Evolutionary conservation across 64 coral and sea anemone genomes (phyloP), one percentile per base, ranked within the genome.

Genomic region (Hydrozoanthus tunicans): DNA sequence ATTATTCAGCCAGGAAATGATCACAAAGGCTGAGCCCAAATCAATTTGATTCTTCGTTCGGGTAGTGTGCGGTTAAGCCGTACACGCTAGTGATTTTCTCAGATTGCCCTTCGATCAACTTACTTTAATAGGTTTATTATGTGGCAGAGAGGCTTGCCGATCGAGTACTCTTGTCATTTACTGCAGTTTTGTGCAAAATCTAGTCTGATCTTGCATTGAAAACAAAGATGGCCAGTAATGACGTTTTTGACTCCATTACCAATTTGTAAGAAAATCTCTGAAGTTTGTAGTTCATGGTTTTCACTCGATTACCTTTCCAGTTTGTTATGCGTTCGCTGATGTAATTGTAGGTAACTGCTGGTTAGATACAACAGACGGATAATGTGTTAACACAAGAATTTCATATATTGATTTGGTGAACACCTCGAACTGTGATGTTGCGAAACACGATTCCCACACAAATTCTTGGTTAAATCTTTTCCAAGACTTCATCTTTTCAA

Each of bases 1-100:
- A 72, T 72, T 70, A 72, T 88, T 73, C 84, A 23, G 84, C 55
- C 84, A 88, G 84, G 84, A 88, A 88, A 67, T 88, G 67, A 74
- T 88, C 55, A 73, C 68, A 88, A 71, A 88, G 68, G 69, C 25
- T 75, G 68, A 86, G 53, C 84, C 13, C 23, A 26, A 88, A 88
- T 88, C 84, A 75, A 88, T 88, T 75, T 60, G 24, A 75, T 88
- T 75, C 26, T 88, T 73, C 84, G 84, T 53, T 56, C 68, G 32
- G 74, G 53, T 82, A 76, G 65, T 25, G 69, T n/a, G 67, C 54
- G 84, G 59, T 88, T 88, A 88, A 88, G 70, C 59, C 6, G n/a
- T 88, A 73, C 80, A 70, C 25, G 9, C 27, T 13, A 60, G 68
- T 88, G 61, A 59, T 86, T 71, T 74, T 43, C 69, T 59, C 23